Evolutionary conservation across 2,888 invertebrate species (phyloP).

Genomic region (Cephus pulcher): DNA sequence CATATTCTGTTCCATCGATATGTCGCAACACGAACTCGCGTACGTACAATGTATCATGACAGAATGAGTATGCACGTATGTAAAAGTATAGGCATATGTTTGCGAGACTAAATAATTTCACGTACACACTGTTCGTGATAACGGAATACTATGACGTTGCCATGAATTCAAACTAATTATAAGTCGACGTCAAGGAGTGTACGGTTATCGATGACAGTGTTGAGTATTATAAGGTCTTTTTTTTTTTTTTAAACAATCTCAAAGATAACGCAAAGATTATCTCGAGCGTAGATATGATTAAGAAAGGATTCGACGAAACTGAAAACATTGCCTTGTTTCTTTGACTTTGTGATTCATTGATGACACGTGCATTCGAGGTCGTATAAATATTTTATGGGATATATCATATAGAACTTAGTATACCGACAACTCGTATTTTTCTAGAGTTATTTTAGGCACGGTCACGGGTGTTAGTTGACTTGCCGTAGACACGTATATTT

Average conservation of each 20-base stretch:
- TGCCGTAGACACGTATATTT: background rate
- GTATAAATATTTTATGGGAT: background rate
- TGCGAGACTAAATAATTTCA: background rate
- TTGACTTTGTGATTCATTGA: background rate
- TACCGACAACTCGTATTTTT: background rate
- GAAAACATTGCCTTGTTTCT: background rate
- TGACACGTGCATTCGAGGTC: background rate
- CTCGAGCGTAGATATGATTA: background rate
- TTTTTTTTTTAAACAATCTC: background rate
- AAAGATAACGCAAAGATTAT: background rate
- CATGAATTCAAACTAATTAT: background rate
- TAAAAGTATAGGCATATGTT: background rate
- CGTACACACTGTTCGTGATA: background rate
- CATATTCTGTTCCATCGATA: slow-evolving; percentile 55
- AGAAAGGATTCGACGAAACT: background rate
- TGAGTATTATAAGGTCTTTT: background rate
- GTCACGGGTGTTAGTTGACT: background rate
- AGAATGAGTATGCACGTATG: background rate
- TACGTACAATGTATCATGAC: background rate
- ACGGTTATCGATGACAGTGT: background rate
- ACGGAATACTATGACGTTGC: background rate
- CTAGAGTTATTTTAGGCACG: background rate
- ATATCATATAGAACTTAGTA: background rate
- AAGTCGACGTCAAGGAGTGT: background rate
- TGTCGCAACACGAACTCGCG: background rate